Percentiles rank a stretch among this genome's conserved stretches.
Conservation (phyloP, 2,888 invertebrate species). For the Mythimna impura region DNA sequence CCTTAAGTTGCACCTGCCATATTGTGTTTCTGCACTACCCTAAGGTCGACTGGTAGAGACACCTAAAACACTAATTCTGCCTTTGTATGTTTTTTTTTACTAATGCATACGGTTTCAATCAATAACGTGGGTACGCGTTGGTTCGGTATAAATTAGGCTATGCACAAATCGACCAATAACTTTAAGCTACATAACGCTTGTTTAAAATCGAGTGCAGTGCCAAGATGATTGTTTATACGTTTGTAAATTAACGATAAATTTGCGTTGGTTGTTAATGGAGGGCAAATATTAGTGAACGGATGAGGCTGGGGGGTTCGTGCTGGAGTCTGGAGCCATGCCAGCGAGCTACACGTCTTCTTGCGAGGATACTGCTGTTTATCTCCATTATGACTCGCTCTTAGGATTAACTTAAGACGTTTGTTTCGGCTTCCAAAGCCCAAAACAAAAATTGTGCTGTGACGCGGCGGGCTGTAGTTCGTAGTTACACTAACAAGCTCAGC, state of each 20-base stretch:
- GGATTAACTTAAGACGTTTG: conserved; percentile 61
- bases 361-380: conserved; percentile 75
- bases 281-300: conserved; percentile 71
- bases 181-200: conserved; percentile 26
- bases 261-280: conserved; percentile 69
- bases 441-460: conserved; percentile 41
- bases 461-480: background rate
- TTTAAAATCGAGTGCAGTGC: conserved; percentile 60
- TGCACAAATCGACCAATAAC: conserved; percentile 43
- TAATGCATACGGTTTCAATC: too few relatives aligned
- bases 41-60: too few relatives aligned
- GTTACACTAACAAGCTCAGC: conserved; percentile 4
- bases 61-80: too few relatives aligned
- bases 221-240: conserved; percentile 64
- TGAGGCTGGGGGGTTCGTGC: conserved; percentile 54
- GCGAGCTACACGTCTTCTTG: conserved; percentile 68
- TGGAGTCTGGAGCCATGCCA: conserved; percentile 73
- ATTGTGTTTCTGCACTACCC: too few relatives aligned
- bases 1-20: too few relatives aligned
- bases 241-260: conserved; percentile 72
- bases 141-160: conserved; percentile 23
- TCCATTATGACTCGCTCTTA: conserved; percentile 73
- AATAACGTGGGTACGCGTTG: background rate
- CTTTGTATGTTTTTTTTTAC: too few relatives aligned
- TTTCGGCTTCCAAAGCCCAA: conserved; percentile 35